phyloP scores from a whole-genome alignment of 2,888 invertebrate species.

The Nephrotoma flavescens region DNA sequence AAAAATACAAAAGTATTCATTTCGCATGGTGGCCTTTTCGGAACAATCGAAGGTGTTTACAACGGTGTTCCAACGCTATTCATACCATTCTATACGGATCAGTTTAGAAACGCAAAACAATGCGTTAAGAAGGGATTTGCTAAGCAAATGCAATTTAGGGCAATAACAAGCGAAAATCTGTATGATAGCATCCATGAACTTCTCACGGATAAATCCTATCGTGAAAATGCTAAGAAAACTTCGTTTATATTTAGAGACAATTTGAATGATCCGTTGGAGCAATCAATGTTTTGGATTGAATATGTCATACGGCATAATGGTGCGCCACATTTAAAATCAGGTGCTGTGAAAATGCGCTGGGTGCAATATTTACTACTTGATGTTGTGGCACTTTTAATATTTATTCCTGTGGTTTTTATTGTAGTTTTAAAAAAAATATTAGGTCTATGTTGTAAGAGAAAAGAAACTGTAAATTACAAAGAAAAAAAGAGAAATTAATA shows the following conservation, averaged over 20 bases:
- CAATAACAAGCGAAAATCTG: constrained; percentile 26
- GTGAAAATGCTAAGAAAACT: constrained; percentile 29
- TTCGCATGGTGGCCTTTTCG: constrained; percentile 33
- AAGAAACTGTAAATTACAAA: neutral
- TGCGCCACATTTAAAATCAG: constrained; percentile 28
- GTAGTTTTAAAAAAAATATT: neutral
- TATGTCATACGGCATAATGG: constrained; percentile 35
- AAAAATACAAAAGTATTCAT: constrained; percentile 32
- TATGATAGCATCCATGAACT: constrained; percentile 25
- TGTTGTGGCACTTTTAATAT: constrained; percentile 32
- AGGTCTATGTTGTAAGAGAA: neutral
- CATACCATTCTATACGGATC: constrained; percentile 33
- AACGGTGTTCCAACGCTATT: constrained; percentile 33
- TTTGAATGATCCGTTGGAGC: constrained; percentile 38
- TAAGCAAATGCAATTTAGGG: constrained; percentile 23
- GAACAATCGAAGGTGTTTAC: constrained; percentile 31
- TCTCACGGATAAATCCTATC: constrained; percentile 27
- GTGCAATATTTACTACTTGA: constrained; percentile 34
- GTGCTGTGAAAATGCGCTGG: constrained; percentile 28
- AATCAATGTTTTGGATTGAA: constrained; percentile 45
- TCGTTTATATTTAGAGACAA: constrained; percentile 38
- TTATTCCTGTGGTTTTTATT: constrained; percentile 7
- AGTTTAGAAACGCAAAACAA: constrained; percentile 28
- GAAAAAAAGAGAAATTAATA: neutral
- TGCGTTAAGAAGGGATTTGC: constrained; percentile 30